These are phyloP conservation scores for Metalampra italica DNA, from an alignment of 2,888 invertebrate genomes.

Conservation along the genomic window DNA sequence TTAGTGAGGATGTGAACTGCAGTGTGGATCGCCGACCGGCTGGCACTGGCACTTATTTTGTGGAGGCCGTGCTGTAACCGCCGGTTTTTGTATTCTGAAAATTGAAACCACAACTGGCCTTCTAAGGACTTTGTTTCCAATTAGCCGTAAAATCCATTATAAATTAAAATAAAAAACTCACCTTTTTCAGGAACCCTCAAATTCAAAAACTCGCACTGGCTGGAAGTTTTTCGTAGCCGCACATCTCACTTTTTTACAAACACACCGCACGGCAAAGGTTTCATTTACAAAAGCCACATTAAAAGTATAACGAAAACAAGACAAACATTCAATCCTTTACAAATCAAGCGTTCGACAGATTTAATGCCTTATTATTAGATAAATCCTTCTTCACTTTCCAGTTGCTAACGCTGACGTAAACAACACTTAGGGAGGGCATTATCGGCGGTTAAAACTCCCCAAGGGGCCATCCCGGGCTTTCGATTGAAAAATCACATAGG, in stretches of 20 bases:
- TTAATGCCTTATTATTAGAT: slow-evolving; percentile 18
- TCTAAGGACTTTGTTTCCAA: too few species aligned
- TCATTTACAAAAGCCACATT: slow-evolving; percentile 1
- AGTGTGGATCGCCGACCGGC: too few species aligned
- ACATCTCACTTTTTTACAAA: slow-evolving; percentile 16
- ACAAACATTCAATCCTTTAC: slow-evolving; percentile 13
- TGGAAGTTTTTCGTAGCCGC: background rate
- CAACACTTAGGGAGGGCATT: background rate
- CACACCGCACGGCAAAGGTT: slow-evolving; percentile 6
- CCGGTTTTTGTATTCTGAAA: too few species aligned
- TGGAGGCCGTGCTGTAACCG: too few species aligned
- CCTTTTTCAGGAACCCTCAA: slow-evolving; percentile 17
- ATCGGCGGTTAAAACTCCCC: background rate
- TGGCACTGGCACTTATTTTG: too few species aligned
- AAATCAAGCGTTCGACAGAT: slow-evolving; percentile 19
- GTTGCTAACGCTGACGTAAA: background rate
- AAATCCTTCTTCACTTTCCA: slow-evolving; percentile 1
- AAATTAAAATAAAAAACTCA: slow-evolving; percentile 6
- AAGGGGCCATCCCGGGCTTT: slow-evolving; percentile 3
- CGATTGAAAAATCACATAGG: slow-evolving; percentile 14
- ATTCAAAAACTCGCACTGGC: slow-evolving; percentile 18
- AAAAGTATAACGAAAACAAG: slow-evolving; percentile 5
- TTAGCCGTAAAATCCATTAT: background rate
- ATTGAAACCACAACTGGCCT: too few species aligned
- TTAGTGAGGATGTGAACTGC: too few species aligned